Evolutionary conservation across 2,113 vertebrate species (phyloP), one percentile per base, ranked within the genome.

Genomic region (Bombycilla garrulus): DNA sequence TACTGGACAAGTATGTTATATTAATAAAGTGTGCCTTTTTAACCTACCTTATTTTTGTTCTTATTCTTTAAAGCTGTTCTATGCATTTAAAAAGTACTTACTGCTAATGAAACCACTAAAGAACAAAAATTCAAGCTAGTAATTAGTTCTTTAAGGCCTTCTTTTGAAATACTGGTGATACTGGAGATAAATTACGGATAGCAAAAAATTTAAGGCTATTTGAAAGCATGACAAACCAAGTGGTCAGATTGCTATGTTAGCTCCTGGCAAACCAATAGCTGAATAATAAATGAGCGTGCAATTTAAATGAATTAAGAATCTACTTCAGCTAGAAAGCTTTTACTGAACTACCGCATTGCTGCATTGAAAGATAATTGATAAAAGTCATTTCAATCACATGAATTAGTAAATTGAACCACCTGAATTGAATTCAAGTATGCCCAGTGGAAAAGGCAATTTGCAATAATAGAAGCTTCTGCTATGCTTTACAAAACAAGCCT

Each of bases 271-370:
- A 80, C 79, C 48, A 62, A 25, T 53, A 94, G 11, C 47, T 92
- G 85, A 96, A 94, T 87, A 96, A 94, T 67, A 96, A 96, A 95
- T 72, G 44, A 95, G 36, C 1, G 1, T 44, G 72, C 90, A 60
- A 67, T 96, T 95, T 71, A 96, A 93, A 95, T 64, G 56, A 94
- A 95, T 88, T 86, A 90, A 92, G 60, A 95, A 94, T 42, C 67
- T 48, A 61, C 92, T 92, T 88, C 56, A 94, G 67, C 66, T 61
- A 81, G 47, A 93, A 94, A 96, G 86, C 79, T 93, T 93, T 95
- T 93, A 88, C 61, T 78, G 82, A 92, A 48, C 48, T 81, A 48
- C 9, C 17, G 69, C 79, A 90, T 40, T 74, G 51, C 56, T 88
- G 42, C 45, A 81, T 50, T 56, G 47, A 78, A 95, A 83, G 73